Conservation (phyloP, 2,113 vertebrate species). For the Sebastes fasciatus region DNA sequence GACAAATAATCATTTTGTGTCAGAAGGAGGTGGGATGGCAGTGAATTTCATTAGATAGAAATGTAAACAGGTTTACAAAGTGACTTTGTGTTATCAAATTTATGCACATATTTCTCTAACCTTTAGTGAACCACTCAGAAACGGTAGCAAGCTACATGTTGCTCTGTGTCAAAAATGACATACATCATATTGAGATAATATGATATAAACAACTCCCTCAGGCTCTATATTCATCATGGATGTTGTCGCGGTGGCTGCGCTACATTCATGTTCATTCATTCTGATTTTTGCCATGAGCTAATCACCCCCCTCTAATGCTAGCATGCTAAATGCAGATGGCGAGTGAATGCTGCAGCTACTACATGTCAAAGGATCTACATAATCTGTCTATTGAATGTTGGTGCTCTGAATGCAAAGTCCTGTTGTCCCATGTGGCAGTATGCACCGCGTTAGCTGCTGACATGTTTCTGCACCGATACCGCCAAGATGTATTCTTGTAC, state of each 20-base stretch:
- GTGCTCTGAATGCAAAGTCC: slow-evolving; percentile 14
- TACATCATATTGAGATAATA: not conserved
- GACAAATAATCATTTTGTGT: too few species aligned
- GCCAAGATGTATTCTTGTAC: slow-evolving; percentile 32
- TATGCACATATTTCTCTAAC: too few species aligned
- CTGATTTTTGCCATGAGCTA: slow-evolving; percentile 23
- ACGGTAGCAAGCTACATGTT: not conserved
- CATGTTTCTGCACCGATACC: not conserved
- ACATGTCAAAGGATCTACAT: slow-evolving; percentile 39
- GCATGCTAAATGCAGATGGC: slow-evolving; percentile 27
- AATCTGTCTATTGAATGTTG: slow-evolving; percentile 44
- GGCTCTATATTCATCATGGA: slow-evolving; percentile 3
- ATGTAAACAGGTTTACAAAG: too few species aligned
- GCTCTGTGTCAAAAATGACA: slow-evolving; percentile 2
- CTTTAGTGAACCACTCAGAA: too few species aligned
- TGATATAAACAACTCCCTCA: slow-evolving; percentile 28
- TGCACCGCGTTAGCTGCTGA: slow-evolving; percentile 1
- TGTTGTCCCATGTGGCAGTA: not conserved
- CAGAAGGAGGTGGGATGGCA: too few species aligned
- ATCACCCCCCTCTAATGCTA: slow-evolving; percentile 1
- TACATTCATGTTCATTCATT: slow-evolving; percentile 25
- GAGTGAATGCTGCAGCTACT: slow-evolving; percentile 12
- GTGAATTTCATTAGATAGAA: too few species aligned
- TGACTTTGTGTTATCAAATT: too few species aligned
- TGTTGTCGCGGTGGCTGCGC: not conserved